Base-by-base conservation (phyloP, 2,888 invertebrate species). In the Lysandra coridon region DNA sequence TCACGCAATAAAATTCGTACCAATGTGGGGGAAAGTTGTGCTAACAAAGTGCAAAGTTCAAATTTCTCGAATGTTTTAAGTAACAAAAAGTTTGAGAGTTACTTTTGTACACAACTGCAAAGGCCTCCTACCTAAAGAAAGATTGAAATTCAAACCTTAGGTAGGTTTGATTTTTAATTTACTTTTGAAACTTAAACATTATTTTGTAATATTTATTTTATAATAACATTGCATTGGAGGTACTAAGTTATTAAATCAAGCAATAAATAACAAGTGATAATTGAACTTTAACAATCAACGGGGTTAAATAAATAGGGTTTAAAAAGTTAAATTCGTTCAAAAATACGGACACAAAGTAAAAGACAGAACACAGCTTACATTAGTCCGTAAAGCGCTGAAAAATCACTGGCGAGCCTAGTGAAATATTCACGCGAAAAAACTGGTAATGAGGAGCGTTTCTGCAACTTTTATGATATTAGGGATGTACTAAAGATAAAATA, bases 351-450 rank as follows among this genome's bases (percentile, higher is more conserved):
- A 76, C 33, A 76, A 76, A 64, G 23, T 60, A 74, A 33, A 79
- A 77, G 81, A 79, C 64, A 73, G 77, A 77, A 78, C 74, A 76
- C 73, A 77, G 78, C 78, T 78, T 74, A 79, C 78, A 57, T 81
- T 79, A 69, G 78, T 79, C 79, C 60, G 75, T 64, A 40, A 69
- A 79, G 79, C 77, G 79, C 79, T 82, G 85, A 85, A 86, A 90
- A 90, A 91, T 90, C 90, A 89, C 89, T 85, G 88, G 85, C 86
- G 82, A 84, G 83, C 80, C 87, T 90, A 84, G 86, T 91, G 86
- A 89, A 91, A 88, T 87, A 91, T 91, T 91, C 89, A 90, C 87
- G 86, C 85, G 87, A 88, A 90, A 84, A 91, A 91, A 89, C 89
- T 86, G 87, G 88, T 91, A 91, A 92, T 91, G 90, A 91, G 90